Conservation (phyloP, 2,113 vertebrate species). For the Talpa occidentalis region DNA sequence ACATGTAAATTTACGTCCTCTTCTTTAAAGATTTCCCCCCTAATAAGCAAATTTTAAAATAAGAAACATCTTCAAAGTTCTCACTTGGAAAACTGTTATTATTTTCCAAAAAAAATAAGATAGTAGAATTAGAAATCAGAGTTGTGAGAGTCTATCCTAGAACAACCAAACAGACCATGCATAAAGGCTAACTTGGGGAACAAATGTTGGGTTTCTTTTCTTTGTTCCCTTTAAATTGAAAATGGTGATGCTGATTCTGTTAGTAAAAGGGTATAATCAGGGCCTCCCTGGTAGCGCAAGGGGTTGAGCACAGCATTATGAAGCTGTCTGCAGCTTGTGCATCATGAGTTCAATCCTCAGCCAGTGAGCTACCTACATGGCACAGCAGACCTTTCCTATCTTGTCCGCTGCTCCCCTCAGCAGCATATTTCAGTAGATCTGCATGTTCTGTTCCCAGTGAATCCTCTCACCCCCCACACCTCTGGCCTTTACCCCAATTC, state of each 20-base stretch:
- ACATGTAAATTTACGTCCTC: not conserved
- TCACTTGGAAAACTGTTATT: not conserved
- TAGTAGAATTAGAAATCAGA: not conserved
- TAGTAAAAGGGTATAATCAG: too few relatives aligned
- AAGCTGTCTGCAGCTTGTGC: too few relatives aligned
- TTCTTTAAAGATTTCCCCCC: not conserved
- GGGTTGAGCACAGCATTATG: too few relatives aligned
- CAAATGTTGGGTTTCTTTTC: not conserved
- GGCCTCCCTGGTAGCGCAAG: too few relatives aligned
- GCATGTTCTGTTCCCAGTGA: too few relatives aligned
- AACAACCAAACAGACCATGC: not conserved
- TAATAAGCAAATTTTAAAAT: not conserved
- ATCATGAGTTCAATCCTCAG: too few relatives aligned
- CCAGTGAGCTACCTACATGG: too few relatives aligned
- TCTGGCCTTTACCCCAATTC: too few relatives aligned
- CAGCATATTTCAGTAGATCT: too few relatives aligned
- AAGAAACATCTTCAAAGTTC: not conserved
- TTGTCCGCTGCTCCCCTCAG: too few relatives aligned
- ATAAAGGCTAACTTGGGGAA: not conserved
- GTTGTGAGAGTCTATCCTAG: not conserved
- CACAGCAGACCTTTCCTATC: too few relatives aligned
- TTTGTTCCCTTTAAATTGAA: not conserved
- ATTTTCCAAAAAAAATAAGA: not conserved
- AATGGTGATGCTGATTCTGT: not conserved
- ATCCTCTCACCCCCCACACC: too few relatives aligned